Conservation (phyloP, 2,888 invertebrate species). For the Ctena decussata region DNA sequence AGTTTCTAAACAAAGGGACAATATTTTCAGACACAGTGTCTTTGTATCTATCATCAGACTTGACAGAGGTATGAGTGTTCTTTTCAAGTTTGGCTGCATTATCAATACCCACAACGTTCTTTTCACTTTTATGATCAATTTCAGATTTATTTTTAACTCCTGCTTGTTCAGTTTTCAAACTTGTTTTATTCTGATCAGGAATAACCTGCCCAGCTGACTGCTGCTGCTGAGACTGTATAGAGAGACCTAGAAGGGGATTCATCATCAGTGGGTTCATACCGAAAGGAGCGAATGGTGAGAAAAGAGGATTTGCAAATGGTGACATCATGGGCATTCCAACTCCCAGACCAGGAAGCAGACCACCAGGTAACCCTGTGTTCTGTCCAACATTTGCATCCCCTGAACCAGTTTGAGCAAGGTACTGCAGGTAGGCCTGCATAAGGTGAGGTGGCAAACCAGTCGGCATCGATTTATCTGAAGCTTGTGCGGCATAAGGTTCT, state of each 20-base stretch:
- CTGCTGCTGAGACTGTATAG: conserved; percentile 3
- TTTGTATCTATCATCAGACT: neutral
- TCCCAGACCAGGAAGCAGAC: neutral
- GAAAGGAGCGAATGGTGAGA: neutral
- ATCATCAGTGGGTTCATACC: conserved; percentile 7
- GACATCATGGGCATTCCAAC: neutral
- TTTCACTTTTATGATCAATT: too few relatives aligned
- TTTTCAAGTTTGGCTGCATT: neutral
- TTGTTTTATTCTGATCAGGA: neutral
- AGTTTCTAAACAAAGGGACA: neutral
- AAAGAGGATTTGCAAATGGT: neutral
- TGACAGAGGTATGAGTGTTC: neutral
- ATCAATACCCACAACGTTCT: neutral
- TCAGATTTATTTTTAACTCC: neutral
- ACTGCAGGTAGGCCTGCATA: conserved; percentile 10
- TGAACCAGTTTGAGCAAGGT: neutral
- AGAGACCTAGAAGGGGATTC: neutral
- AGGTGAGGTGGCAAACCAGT: conserved; percentile 5
- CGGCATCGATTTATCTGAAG: neutral
- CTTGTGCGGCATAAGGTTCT: neutral
- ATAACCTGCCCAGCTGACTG: neutral
- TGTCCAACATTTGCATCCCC: neutral
- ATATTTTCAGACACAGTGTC: neutral
- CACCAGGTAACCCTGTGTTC: neutral
- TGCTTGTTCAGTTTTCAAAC: neutral